Base-by-base conservation (phyloP, 2,888 invertebrate species). In the Eupithecia inturbata region DNA sequence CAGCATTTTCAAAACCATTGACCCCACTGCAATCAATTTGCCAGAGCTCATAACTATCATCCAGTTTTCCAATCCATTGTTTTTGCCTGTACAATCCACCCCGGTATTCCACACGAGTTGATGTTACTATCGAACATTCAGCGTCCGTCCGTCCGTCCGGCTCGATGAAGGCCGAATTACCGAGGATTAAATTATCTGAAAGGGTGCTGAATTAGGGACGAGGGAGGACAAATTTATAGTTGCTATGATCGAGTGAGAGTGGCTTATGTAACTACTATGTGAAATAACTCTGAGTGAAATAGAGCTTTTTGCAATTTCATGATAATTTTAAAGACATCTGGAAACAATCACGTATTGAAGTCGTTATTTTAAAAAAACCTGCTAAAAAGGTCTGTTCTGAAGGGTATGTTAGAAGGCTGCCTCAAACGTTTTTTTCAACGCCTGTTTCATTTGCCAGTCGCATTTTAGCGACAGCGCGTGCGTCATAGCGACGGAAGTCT, bases 181-280 rank as follows among this genome's bases (percentile, higher is more conserved):
- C 81, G 81, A 79, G 87, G 86, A 87, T 88, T 87, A 87, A 89
- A 88, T 88, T 88, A 87, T 88, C 83, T 83, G 85, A 84, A 87
- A 87, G 86, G 87, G 85, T 85, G 82, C 82, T 85, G 87, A 89
- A 85, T 87, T 88, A 87, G 85, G 85, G 83, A 81, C 83, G 81
- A 78, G 79, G 79, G 78, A 75, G 78, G 76, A 78, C 79, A 76
- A 74, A 66, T 64, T 67, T 73, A 73, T 77, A 75, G 78, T 77
- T 60, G 57, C 49, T 71, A 62, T 71, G 66, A 49, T 60, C 67
- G 60, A 64, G 63, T 66, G 33, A 62, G 22, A 45, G 22, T 41
- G 28, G 31, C 12, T 57, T 57, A 53, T 26, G 3, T 53, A 22
- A 22, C 26, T 57, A 57, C 26, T 53, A 1, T 57, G 12, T 10